Evolutionary conservation across 2,888 invertebrate species (phyloP).

Genomic region (Trachelus tabidus): DNA sequence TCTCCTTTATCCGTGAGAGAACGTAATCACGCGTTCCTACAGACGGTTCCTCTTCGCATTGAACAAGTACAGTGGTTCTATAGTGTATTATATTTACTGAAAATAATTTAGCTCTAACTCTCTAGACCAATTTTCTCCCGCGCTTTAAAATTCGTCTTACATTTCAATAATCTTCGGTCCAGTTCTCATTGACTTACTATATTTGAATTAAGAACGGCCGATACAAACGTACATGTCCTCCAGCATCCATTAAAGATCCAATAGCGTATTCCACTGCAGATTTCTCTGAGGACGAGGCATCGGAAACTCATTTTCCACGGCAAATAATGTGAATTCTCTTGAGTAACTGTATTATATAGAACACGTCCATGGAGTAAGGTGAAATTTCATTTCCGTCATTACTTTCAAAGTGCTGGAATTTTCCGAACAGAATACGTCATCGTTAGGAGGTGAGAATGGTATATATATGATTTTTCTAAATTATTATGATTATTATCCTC

Average conservation of each 20-base stretch:
- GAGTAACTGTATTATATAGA: not conserved
- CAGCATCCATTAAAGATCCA: not conserved
- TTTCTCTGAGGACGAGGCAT: conserved; percentile 33
- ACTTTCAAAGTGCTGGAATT: not conserved
- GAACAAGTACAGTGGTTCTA: not conserved
- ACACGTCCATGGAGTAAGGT: not conserved
- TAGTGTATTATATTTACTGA: not conserved
- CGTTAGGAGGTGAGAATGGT: too few species aligned
- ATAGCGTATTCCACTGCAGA: conserved; percentile 17
- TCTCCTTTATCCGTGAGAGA: not conserved
- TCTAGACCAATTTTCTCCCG: not conserved
- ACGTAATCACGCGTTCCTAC: not conserved
- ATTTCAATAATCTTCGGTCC: not conserved
- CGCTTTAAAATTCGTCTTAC: not conserved
- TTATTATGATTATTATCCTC: too few species aligned
- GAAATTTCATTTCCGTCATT: not conserved
- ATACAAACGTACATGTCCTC: not conserved
- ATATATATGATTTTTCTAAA: too few species aligned
- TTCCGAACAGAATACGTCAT: not conserved
- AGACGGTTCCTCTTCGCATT: not conserved
- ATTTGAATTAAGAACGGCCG: not conserved
- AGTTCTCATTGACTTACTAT: not conserved
- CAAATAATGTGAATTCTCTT: conserved; percentile 26
- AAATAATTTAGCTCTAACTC: not conserved
- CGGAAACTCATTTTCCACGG: conserved; percentile 35